Conservation (phyloP, 2,888 invertebrate species). For the Scaptomyza flava region DNA sequence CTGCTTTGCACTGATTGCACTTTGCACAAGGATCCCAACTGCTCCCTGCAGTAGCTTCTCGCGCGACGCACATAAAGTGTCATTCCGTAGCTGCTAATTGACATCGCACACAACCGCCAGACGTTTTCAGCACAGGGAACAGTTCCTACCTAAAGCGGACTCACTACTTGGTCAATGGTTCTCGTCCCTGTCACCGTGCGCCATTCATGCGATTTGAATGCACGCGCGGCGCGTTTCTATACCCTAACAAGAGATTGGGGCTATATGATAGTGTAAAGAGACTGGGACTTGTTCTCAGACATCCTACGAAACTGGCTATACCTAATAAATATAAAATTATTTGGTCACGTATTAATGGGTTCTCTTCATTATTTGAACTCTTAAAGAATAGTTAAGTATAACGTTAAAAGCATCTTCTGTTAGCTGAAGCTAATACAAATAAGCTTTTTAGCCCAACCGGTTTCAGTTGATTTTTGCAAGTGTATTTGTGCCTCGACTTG, state of each 20-base stretch:
- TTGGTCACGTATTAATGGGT: too few relatives aligned
- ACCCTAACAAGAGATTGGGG: slow-evolving; percentile 25
- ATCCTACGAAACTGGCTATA: background rate
- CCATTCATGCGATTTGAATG: slow-evolving; percentile 78
- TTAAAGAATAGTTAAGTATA: too few relatives aligned
- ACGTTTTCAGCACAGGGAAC: slow-evolving; percentile 26
- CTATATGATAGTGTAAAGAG: too few relatives aligned
- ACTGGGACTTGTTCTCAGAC: too few relatives aligned
- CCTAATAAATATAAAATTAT: too few relatives aligned
- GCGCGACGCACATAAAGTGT: slow-evolving; percentile 83
- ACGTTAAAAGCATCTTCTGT: background rate
- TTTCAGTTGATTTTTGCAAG: slow-evolving; percentile 20
- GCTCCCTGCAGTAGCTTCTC: slow-evolving; percentile 48
- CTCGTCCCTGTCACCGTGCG: slow-evolving; percentile 43
- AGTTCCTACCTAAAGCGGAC: slow-evolving; percentile 11
- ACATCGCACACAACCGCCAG: slow-evolving; percentile 80
- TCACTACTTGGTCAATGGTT: slow-evolving; percentile 67
- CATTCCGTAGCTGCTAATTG: slow-evolving; percentile 84
- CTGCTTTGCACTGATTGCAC: slow-evolving; percentile 82
- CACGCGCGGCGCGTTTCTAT: slow-evolving; percentile 59
- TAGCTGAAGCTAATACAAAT: background rate
- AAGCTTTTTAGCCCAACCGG: background rate
- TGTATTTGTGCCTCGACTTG: slow-evolving; percentile 44
- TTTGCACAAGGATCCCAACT: slow-evolving; percentile 66
- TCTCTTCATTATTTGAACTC: too few relatives aligned